Base-by-base conservation (phyloP, 2,797 vertebrate species). In the Rachycentron canadum region DNA sequence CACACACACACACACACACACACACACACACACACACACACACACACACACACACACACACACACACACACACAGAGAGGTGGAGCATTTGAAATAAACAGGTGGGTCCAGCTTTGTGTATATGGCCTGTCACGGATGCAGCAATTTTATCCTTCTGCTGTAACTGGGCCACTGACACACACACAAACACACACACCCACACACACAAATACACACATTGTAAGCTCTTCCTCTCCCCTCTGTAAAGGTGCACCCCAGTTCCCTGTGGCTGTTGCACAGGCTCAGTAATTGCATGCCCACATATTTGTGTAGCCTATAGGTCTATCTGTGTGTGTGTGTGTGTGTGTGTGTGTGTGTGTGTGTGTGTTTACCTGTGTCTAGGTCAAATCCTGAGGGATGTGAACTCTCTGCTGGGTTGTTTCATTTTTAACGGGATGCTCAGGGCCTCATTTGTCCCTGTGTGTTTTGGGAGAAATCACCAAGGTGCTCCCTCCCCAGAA, bases 381-480 rank as follows among this genome's bases (percentile, higher is more conserved):
- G 80, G 73, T 84, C 69, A 81, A 79, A 83, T 71, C 90, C 80
- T 41, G 43, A 43, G 86, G 69, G 88, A 86, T 0, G 13, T 83
- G 87, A 91, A 84, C 85, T 82, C 81, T 85, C 83, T 77, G 60
- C 79, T 83, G 86, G 53, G 47, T 73, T 81, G 69, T 85, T 83
- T 90, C 78, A 81, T 87, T 89, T 91, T 89, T 88, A 92, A 88
- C 83, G 2, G 87, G 86, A 83, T 28, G 58, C 87, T 84, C 36
- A 73, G 89, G 85, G 90, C 83, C 89, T 93, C 88, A 89, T 93
- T 92, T 91, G 84, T 91, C 68, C 74, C 60, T 74, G 67, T 83
- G 78, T 91, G 85, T 85, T 86, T 88, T 79, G 62, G 79, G 78
- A 82, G 49, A 81, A 74, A 73, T 76, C 71, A 69, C 76, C 53